Evolutionary conservation across 2,888 invertebrate genomes (phyloP), one percentile per base, ranked within the genome.

Genomic region (Drosophila longiperda): DNA sequence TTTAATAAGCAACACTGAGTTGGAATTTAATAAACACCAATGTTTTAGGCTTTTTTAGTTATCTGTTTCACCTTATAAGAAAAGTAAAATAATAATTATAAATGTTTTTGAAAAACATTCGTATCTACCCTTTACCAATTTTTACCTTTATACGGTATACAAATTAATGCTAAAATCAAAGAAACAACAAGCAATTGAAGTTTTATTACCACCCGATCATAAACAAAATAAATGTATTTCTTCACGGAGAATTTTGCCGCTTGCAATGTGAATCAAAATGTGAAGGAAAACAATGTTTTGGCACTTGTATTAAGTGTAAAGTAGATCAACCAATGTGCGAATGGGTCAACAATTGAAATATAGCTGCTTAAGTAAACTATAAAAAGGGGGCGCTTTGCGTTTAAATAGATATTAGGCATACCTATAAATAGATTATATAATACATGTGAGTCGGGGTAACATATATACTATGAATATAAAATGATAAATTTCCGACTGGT

Each of bases 171-270:
- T 3, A 45, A 61, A 70, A 70, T 67, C 57, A 70, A 55, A 55
- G 59, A 54, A 63, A n/a, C 12, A 50, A 52, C 34, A 26, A 55
- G 52, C 53, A 71, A 69, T 74, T 74, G 17, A 71, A 66, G 50
- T 74, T 84, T 82, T 80, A 79, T 84, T 29, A 49, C 15, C 29
- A 11, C 12, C 59, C 38, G 20, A 9, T 20, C 53, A 73, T 75
- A 77, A 82, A 80, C 74, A 84, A 66, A 66, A 65, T 71, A 57
- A 66, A 34, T 60, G 61, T 63, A 69, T 71, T 68, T 65, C 40
- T 48, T 38, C 57, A 57, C 72, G 72, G 48, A 59, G 49, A 49
- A 50, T 15, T 20, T 3, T 40, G 38, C 50, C 54, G 40, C 36
- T 33, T 48, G 38, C 29, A n/a, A 55, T 50, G 62, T 42, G 29